phyloP scores from a whole-genome alignment of 1,140 invertebrate species.

The Armadillidium nasatum region DNA sequence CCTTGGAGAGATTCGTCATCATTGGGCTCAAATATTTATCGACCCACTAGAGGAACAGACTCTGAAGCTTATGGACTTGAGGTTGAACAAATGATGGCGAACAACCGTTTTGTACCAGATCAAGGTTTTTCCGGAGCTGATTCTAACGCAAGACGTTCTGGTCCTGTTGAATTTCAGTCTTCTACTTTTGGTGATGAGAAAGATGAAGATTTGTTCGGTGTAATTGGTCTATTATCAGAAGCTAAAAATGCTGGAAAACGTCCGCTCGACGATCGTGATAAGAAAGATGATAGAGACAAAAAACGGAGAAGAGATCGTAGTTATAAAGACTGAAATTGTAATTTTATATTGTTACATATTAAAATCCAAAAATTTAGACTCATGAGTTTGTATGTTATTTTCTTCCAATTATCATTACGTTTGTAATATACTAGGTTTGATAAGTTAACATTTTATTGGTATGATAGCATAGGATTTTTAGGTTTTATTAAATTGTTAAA shows the following conservation, averaged over 20 bases:
- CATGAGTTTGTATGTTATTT: no score
- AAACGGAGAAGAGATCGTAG: slow-evolving; percentile 41
- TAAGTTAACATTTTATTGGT: no score
- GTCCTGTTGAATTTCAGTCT: slow-evolving; percentile 84
- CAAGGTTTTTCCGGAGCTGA: slow-evolving; percentile 92
- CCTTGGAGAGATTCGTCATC: slow-evolving; percentile 79
- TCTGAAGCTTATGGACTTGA: slow-evolving; percentile 88
- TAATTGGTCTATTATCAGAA: slow-evolving; percentile 95
- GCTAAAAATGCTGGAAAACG: slow-evolving; percentile 73
- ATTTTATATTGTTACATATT: no score
- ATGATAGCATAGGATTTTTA: no score
- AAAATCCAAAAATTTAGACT: no score
- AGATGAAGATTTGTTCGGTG: slow-evolving; percentile 92
- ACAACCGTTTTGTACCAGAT: slow-evolving; percentile 92
- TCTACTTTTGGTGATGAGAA: slow-evolving; percentile 53
- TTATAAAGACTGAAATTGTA: neutral
- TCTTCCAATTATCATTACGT: no score
- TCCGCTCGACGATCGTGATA: slow-evolving; percentile 49
- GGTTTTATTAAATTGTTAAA: no score
- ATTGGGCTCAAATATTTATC: slow-evolving; percentile 83
- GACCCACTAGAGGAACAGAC: slow-evolving; percentile 82
- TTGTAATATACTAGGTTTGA: no score
- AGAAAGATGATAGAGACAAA: slow-evolving; percentile 47
- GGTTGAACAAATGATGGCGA: slow-evolving; percentile 78
- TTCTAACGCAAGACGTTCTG: slow-evolving; percentile 62